Base-by-base conservation (phyloP, 23 tunicate species). In the Botrylloides violaceus region DNA sequence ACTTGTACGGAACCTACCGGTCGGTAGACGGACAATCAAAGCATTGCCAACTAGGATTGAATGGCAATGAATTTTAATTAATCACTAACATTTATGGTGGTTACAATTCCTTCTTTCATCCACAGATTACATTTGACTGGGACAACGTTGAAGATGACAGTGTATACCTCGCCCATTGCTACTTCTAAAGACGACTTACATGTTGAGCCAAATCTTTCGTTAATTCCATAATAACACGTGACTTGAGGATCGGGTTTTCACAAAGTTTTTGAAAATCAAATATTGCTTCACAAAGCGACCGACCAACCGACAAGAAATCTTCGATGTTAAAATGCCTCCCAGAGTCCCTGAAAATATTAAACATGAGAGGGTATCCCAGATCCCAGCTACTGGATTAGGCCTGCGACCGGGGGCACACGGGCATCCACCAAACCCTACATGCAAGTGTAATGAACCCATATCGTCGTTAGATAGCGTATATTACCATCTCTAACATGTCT, bases 271-370 rank as follows among this genome's bases (percentile, higher is more conserved):
- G 74, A 64, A 82, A 90, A 66, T 90, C 97, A 21, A 90, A 78
- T 35, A 90, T 76, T 29, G 84, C 71, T 55, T 90, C 97, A 66
- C 97, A 90, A 33, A 90, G 50, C 43, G 81, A 63, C 20, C 90
- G 71, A 33, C 97, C 97, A 33, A 90, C 70, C 60, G 87, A 32
- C 49, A 80, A 81, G 53, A 90, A 90, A 83, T 90, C 97, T 32
- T 75, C 79, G 77, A 90, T 90, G 85, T 90, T 90, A 32, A 90
- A 90, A 73, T 90, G 97, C 6, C 97, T 77, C 1, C 97, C 97
- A 28, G 74, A 68, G 9, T 79, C 62, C 55, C 97, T 90, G 77
- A 1, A 84, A 61, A 21, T 24, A 19, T 22, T 18, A n/a, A 4
- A 36, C 60, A 5, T n/a, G n/a, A n/a, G n/a, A n/a, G n/a, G n/a